A percentile compares a stretch with the other conserved stretches of the same genome.
These are phyloP conservation scores for Nesidiocoris tenuis DNA, from an alignment of 2,888 invertebrate genomes.

Conservation along the genomic window DNA sequence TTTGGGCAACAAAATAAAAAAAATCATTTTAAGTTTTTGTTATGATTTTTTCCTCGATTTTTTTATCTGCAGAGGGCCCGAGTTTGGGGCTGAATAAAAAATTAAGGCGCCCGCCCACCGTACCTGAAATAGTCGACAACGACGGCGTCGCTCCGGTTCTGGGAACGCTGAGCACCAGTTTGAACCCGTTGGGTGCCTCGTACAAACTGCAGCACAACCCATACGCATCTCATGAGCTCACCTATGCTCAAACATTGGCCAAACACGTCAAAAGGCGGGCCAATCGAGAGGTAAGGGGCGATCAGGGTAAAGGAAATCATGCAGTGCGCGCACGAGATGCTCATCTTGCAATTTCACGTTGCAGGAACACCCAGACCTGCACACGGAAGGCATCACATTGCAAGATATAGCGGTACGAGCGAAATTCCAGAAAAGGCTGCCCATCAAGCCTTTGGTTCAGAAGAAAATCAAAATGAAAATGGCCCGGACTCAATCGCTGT, in stretches of 20 bases:
- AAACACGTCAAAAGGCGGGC: constrained; percentile 71
- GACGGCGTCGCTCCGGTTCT: constrained; percentile 52
- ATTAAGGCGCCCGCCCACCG: constrained; percentile 55
- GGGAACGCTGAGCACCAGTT: constrained; percentile 44
- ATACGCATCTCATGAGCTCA: constrained; percentile 63
- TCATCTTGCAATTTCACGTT: too few species aligned
- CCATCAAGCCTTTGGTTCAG: constrained; percentile 13
- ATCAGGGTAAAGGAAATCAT: too few species aligned
- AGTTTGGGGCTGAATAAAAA: constrained; percentile 61
- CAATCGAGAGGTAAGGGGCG: constrained; percentile 63
- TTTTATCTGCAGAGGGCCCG: constrained; percentile 59
- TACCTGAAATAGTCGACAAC: constrained; percentile 46
- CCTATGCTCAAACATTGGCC: constrained; percentile 67
- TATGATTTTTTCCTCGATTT: too few species aligned
- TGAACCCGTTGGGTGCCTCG: constrained; percentile 45
- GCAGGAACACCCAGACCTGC: constrained; percentile 73
- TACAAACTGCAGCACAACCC: constrained; percentile 52
- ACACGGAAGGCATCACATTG: constrained; percentile 72
- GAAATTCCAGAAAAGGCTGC: constrained; percentile 46
- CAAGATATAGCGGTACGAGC: constrained; percentile 61
- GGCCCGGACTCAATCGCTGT: constrained; percentile 36
- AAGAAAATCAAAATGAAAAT: constrained; percentile 37
- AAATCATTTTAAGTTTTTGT: too few species aligned
- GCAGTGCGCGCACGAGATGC: too few species aligned
- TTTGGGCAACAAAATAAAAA: too few species aligned